Evolutionary conservation across 2,797 vertebrate species (phyloP).

Genomic region (Takifugu ocellatus): DNA sequence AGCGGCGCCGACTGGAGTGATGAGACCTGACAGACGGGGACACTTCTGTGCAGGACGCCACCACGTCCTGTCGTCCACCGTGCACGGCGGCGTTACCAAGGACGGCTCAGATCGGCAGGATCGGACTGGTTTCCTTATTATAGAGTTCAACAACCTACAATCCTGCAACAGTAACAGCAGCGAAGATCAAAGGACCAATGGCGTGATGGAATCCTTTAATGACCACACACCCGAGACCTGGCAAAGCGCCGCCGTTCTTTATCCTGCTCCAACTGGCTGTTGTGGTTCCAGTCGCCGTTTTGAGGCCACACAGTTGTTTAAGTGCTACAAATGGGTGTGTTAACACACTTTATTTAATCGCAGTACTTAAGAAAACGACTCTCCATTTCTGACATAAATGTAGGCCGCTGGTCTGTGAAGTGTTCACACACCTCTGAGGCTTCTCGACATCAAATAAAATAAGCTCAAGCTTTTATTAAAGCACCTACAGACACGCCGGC

Average conservation of each 20-base stretch:
- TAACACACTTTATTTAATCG: constrained; percentile 12
- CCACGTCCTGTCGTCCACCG: constrained; percentile 41
- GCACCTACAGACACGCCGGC: neutral
- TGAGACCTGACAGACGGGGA: constrained; percentile 68
- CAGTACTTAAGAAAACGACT: constrained; percentile 10
- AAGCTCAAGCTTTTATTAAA: constrained; percentile 7
- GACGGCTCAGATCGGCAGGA: constrained; percentile 11
- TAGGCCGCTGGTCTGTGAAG: no score
- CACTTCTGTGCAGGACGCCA: constrained; percentile 52
- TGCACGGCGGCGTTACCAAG: constrained; percentile 35
- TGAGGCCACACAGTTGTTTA: constrained; percentile 16
- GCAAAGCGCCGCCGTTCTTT: no score
- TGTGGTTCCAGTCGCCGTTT: constrained; percentile 8
- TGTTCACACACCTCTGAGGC: neutral
- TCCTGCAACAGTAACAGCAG: no score
- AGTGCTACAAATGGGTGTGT: constrained; percentile 18
- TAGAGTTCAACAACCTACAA: no score
- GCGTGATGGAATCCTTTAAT: no score
- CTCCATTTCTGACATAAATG: constrained; percentile 5
- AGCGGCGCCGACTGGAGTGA: constrained; percentile 55
- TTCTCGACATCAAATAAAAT: neutral
- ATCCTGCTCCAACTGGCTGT: neutral
- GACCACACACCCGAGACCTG: no score
- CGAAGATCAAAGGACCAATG: no score
- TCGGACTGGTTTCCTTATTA: no score